Base-by-base conservation (phyloP, 2,113 vertebrate species). In the Passer domesticus region DNA sequence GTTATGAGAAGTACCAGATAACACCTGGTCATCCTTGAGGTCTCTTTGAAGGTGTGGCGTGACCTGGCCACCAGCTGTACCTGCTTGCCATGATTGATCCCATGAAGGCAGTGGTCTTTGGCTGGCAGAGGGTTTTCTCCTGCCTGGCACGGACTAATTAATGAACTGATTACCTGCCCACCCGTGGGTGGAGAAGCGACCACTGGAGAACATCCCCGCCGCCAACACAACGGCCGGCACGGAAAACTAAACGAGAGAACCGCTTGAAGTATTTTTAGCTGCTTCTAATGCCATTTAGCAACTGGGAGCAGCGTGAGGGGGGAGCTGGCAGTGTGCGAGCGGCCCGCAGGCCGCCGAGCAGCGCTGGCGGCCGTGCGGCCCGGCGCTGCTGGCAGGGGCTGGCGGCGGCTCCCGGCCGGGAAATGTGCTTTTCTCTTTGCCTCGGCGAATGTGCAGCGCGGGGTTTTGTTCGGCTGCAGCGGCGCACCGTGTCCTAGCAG, bases 401-500 rank as follows among this genome's bases (percentile, higher is more conserved):
- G 20, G 41, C 3, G 56, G 56, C 56, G 56, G 56, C 56, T 59
- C n/a, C 56, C 56, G 56, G 56, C 88, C 15, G 53, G 53, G 53
- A 55, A 41, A 41, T 31, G 31, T 31, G 31, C 17, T 31, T 21
- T 33, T 33, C 31, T 20, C 64, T 75, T 84, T 83, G 56, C 63
- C 76, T 50, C 75, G 8, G 37, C 67, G 15, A 58, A 33, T 73
- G 80, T 70, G 92, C 85, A 83, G 95, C 28, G 28, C 47, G 20
- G 92, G 66, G 84, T 92, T 95, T 92, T 92, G 92, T 83, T 87
- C 20, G 28, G 55, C 79, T 78, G 92, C 92, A 89, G 96, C 91
- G 52, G 92, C 85, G 86, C 78, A 3, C 94, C 14, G 78, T 90
- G 94, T 96, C 97, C 95, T 95, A 74, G 94, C 95, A 95, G 89